Conservation (phyloP, 1,140 invertebrate species). For the Elysia chlorotica region DNA sequence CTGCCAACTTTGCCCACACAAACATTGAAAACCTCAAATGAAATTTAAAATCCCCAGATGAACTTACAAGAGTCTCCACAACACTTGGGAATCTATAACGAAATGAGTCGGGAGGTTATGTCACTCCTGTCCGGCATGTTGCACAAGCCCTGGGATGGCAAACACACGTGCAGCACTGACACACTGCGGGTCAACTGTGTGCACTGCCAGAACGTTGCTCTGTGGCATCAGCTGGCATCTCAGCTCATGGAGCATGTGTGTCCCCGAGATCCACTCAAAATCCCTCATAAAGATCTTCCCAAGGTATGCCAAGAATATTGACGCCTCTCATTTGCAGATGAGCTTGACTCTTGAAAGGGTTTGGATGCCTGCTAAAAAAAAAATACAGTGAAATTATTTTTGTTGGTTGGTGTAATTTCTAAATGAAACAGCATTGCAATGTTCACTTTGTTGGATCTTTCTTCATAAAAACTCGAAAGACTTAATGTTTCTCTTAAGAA, state of each 20-base stretch:
- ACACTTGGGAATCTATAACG: constrained; percentile 79
- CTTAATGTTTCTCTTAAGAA: too few relatives aligned
- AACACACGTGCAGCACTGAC: constrained; percentile 72
- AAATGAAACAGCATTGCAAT: too few relatives aligned
- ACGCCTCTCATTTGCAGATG: too few relatives aligned
- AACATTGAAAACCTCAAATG: too few relatives aligned
- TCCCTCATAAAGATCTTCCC: constrained; percentile 59
- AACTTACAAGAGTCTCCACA: constrained; percentile 89
- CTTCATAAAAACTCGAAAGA: too few relatives aligned
- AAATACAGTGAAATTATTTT: too few relatives aligned
- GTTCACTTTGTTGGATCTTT: too few relatives aligned
- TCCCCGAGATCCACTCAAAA: constrained; percentile 64
- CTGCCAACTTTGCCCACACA: too few relatives aligned
- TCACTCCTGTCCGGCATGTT: constrained; percentile 83
- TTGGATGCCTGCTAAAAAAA: too few relatives aligned
- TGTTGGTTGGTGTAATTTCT: too few relatives aligned
- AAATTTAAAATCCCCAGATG: constrained; percentile 77
- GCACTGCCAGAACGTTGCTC: constrained; percentile 88
- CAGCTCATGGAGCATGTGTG: constrained; percentile 75
- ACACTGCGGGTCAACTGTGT: constrained; percentile 73
- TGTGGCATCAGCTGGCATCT: constrained; percentile 90
- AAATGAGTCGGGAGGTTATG: constrained; percentile 76
- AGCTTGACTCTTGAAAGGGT: too few relatives aligned
- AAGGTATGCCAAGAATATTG: too few relatives aligned
- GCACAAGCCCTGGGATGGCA: constrained; percentile 74